Base-by-base conservation (phyloP, 2,113 vertebrate genomes). In the Oreocharis arfaki region DNA sequence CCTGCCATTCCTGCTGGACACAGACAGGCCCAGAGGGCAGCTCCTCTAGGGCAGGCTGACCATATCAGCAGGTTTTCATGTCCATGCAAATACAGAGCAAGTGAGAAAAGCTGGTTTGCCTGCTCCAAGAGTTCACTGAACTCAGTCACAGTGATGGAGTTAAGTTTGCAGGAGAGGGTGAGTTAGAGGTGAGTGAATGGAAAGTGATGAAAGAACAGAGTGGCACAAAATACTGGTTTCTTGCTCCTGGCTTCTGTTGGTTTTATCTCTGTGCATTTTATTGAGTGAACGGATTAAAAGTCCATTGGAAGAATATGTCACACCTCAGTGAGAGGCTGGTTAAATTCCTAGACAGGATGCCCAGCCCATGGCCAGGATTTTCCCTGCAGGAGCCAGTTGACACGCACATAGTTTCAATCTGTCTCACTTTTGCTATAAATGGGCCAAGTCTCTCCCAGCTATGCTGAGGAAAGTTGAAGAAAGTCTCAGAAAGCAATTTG, bases 21-120 rank as follows among this genome's bases (percentile, higher is more conserved):
- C 0, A 0, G 75, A 10, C 50, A 28, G 37, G 49, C 3, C 0
- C 8, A 0, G 37, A 74, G 41, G 22, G 50, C 47, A 84, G 69
- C 33, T 52, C 30, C 76, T 55, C 50, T 21, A 12, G 55, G 60
- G 76, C 75, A 61, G 41, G 26, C 32, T 46, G 57, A 37, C 65
- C 75, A 23, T 16, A 2, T 27, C 3, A 9, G 28, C 53, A 16
- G 44, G 24, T 49, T 69, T 46, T 13, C 35, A 8, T 64, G 52
- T 37, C 32, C 41, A 8, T 30, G 5, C 7, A 57, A 49, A 50
- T 33, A 35, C 56, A 75, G 42, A 79, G 53, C 41, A 49, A 37
- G 13, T 27, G 41, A 49, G 33, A 33, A 60, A 80, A 87, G 50
- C 50, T 55, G 26, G 46, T 75, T 60, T 6, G 0, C 32, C 41